These are phyloP conservation scores for Parthenolecanium corni DNA, from an alignment of 2,888 invertebrate genomes.

Conservation along the genomic window DNA sequence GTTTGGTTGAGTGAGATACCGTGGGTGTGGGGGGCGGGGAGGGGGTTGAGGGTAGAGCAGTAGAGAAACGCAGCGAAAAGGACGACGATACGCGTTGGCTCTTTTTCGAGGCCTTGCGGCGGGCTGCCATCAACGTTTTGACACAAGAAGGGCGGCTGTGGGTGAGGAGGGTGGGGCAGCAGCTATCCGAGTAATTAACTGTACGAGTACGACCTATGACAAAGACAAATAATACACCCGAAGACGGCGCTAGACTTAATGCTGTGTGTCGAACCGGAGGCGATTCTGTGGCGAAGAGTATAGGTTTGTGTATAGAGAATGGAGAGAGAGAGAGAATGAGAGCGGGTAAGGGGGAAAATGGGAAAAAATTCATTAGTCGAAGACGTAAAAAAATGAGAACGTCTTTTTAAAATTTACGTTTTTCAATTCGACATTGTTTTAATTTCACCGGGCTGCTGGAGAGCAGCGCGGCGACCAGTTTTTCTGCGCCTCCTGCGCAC, in stretches of 20 bases:
- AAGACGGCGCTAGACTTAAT: slow-evolving; percentile 5
- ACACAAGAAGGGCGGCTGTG: neutral
- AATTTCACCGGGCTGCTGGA: neutral
- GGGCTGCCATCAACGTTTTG: neutral
- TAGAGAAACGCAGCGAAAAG: neutral
- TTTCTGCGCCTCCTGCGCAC: too few species aligned
- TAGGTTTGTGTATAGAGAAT: too few species aligned
- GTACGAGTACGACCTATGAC: slow-evolving; percentile 25
- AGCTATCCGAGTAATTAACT: slow-evolving; percentile 21
- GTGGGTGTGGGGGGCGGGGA: neutral
- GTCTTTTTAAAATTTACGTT: slow-evolving; percentile 9
- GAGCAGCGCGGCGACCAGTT: too few species aligned
- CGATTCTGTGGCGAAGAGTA: slow-evolving; percentile 4
- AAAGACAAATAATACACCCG: neutral
- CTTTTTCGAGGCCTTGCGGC: neutral
- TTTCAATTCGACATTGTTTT: slow-evolving; percentile 6
- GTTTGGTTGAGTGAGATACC: neutral
- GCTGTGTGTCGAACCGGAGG: slow-evolving; percentile 28
- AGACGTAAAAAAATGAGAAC: neutral
- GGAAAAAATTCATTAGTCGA: neutral
- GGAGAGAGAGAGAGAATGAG: neutral
- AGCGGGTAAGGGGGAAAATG: neutral
- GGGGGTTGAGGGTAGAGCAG: neutral
- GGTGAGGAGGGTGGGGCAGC: neutral
- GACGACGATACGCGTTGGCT: neutral